Evolutionary conservation across 2,113 vertebrate species (phyloP).

Genomic region (Drymodes brunneopygia): DNA sequence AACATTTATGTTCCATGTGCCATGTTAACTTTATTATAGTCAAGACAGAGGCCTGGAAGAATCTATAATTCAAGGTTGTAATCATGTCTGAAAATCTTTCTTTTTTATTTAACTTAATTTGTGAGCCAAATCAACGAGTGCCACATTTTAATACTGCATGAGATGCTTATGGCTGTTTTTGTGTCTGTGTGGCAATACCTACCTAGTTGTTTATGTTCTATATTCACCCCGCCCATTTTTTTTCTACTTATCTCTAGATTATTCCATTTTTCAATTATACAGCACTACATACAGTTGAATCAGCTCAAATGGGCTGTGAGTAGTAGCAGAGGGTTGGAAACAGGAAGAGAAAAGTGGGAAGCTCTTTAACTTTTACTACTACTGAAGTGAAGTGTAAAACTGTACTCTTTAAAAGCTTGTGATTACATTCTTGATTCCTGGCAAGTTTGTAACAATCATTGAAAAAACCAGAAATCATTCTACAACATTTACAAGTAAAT

Average conservation of each 20-base stretch:
- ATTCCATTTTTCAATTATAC: background rate
- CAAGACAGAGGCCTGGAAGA: background rate
- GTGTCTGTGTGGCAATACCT: background rate
- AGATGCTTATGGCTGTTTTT: background rate
- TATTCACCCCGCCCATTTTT: accelerated
- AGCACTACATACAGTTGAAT: background rate
- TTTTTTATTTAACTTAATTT: background rate
- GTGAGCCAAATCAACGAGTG: background rate
- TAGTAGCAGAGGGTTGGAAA: background rate
- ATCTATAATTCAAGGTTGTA: background rate
- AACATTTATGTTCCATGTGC: background rate
- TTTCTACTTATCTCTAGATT: background rate
- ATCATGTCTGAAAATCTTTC: background rate
- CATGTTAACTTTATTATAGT: background rate
- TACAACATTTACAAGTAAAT: background rate
- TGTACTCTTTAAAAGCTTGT: background rate
- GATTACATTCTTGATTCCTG: background rate
- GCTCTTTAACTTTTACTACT: background rate
- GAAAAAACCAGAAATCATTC: background rate
- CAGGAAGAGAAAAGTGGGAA: background rate
- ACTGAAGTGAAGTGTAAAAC: background rate
- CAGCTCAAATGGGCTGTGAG: background rate
- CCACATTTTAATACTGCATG: background rate
- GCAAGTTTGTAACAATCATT: background rate
- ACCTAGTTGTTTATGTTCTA: background rate